These are phyloP conservation scores for Chirona hameri DNA, from an alignment of 2,888 invertebrate species.

Conservation along the genomic window DNA sequence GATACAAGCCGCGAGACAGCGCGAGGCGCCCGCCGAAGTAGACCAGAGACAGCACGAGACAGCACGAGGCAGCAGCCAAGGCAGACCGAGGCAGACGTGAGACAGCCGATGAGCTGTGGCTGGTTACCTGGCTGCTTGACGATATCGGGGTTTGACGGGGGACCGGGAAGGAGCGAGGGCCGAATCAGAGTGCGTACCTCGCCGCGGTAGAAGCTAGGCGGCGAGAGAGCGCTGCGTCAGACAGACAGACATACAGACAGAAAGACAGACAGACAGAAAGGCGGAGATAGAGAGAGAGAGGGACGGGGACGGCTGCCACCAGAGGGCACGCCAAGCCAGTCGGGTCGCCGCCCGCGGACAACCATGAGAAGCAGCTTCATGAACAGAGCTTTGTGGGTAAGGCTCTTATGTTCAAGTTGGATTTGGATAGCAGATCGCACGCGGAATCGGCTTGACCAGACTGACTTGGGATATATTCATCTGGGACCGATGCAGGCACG, in stretches of 20 bases:
- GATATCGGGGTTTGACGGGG: conserved; percentile 13
- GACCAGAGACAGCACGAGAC: background rate
- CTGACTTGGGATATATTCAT: no score
- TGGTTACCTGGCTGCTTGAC: conserved; percentile 6
- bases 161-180: conserved; percentile 13
- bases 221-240: background rate
- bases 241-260: background rate
- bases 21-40: background rate
- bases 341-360: no score
- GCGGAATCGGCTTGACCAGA: no score
- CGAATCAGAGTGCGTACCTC: background rate
- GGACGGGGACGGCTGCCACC: no score
- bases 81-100: background rate
- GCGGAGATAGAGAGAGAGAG: no score
- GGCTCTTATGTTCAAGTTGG: no score
- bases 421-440: no score
- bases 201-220: conserved; percentile 1
- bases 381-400: no score
- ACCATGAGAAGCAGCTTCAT: no score
- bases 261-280: no score
- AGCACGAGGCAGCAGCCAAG: background rate
- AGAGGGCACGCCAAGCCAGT: no score
- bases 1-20: background rate
- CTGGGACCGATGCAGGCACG: no score
- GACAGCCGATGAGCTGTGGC: background rate